Base-by-base conservation (phyloP, 2,113 vertebrate species). In the Periophthalmus modestus region DNA sequence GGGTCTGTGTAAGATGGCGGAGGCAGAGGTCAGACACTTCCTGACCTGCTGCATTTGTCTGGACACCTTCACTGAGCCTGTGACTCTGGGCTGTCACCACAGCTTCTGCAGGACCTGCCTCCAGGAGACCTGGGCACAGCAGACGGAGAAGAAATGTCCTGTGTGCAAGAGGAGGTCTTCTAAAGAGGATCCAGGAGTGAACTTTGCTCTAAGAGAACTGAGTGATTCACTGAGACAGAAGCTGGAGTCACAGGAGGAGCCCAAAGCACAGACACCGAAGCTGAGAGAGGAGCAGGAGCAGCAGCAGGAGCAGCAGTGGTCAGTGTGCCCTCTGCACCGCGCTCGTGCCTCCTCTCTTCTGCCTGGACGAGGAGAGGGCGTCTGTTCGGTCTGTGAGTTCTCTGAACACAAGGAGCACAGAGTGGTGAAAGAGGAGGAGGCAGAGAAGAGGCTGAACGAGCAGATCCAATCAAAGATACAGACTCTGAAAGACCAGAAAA, bases 41-140 rank as follows among this genome's bases (percentile, higher is more conserved):
- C 43, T 86, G 77, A 77, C 9, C 9, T 87, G 85, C 1, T n/a
- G 59, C 0, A 24, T 87, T 36, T 89, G 87, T 74, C 77, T 80
- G 77, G 80, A 85, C 73, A 87, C 69, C 0, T 86, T 83, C 66
- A 85, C 65, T 66, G 61, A 63, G 33, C 61, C 61, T 36, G 33
- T 63, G 61, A 10, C 61, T 63, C 61, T 63, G 61, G 7, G 15
- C 61, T 63, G 61, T 39, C 16, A 39, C 61, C 61, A 63, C 61
- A 63, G 7, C 16, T 63, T 63, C 75, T 89, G 85, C 69, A 83
- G 61, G 48, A 82, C 39, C 71, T 89, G 87, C 63, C 74, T 89
- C 72, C 5, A 78, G 2, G 5, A 61, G 7, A 73, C 75, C 72
- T 88, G 83, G 79, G 48, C 43, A 70, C 48, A 84, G 57, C 0